Evolutionary conservation across 2,797 vertebrate genomes (phyloP), one percentile per base, ranked within the genome.

Genomic region (Anguilla pacifica): DNA sequence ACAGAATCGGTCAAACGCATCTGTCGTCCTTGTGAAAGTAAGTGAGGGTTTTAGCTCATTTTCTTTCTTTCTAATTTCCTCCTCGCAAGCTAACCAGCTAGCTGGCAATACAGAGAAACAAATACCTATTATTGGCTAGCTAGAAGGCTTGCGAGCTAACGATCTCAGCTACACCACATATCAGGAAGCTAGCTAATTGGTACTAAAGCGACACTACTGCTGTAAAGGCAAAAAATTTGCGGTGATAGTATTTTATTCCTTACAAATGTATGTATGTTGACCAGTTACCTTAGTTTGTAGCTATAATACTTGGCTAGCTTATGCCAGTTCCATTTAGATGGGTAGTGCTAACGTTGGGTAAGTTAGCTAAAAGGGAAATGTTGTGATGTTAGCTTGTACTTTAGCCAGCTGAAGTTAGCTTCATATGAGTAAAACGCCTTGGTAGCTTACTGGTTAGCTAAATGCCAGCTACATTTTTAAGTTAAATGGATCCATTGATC

Each of bases 11-110:
- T 84, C 55, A 19, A 77, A 57, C 43, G 15, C n/a, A 39, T 39
- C n/a, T 35, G 49, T 84, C 85, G 57, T 83, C 86, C 43, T 49
- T 51, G 82, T 83, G 72, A 87, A 84, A 81, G 86, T 86, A 87
- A 89, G 88, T 89, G 61, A 72, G 67, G n/a, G 39, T 89, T 87
- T 61, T 84, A 77, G 61, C 39, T 83, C 61, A 64, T 67, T 82
- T 82, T 89, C 53, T 61, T 86, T 89, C 74, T 85, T 59, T 59
- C 81, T 51, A 39, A 83, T 89, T 89, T 86, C 88, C 88, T 86
- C 85, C 88, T 84, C 85, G 74, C n/a, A 51, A 79, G 74, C 74
- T 79, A 79, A 82, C 79, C 46, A 49, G 79, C 79, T 51, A 49
- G 46, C 79, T 82, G n/a, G 77, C 77, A 25, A 51, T 25, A 53